phyloP scores from a whole-genome alignment of 2,888 invertebrate genomes.

The Catocala nupta region DNA sequence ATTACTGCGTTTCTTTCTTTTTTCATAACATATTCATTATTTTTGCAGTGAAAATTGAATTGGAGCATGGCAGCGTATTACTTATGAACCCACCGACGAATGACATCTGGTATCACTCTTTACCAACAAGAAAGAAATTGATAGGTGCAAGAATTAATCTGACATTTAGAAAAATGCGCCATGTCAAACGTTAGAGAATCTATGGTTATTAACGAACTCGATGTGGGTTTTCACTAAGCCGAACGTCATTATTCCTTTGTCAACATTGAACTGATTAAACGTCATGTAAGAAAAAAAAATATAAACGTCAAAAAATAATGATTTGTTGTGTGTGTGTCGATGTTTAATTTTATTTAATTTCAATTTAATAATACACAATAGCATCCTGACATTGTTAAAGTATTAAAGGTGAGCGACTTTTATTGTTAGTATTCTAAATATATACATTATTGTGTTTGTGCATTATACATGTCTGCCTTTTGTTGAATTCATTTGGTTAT shows the following conservation, averaged over 20 bases:
- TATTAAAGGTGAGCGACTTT: slow-evolving; percentile 46
- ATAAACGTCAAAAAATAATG: slow-evolving; percentile 44
- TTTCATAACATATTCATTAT: background rate
- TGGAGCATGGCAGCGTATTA: slow-evolving; percentile 90
- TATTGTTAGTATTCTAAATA: slow-evolving; percentile 12
- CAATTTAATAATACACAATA: slow-evolving; percentile 21
- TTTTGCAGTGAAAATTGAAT: slow-evolving; percentile 85
- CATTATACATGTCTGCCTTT: slow-evolving; percentile 30
- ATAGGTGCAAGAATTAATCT: slow-evolving; percentile 88
- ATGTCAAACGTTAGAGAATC: slow-evolving; percentile 1
- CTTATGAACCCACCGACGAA: slow-evolving; percentile 92
- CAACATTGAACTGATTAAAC: slow-evolving; percentile 16
- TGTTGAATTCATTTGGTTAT: slow-evolving; percentile 65
- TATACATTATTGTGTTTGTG: slow-evolving; percentile 3
- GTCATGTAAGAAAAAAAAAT: slow-evolving; percentile 40
- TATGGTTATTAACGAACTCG: background rate
- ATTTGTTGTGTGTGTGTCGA: slow-evolving; percentile 45
- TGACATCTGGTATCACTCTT: slow-evolving; percentile 90
- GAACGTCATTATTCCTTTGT: slow-evolving; percentile 37
- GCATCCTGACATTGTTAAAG: slow-evolving; percentile 15
- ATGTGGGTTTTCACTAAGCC: slow-evolving; percentile 6
- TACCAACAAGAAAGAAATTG: slow-evolving; percentile 88
- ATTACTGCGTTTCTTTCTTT: background rate
- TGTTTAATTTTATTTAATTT: slow-evolving; percentile 25
- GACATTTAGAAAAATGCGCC: slow-evolving; percentile 87